Conservation (phyloP, 2,113 vertebrate species). For the Chamaea fasciata region DNA sequence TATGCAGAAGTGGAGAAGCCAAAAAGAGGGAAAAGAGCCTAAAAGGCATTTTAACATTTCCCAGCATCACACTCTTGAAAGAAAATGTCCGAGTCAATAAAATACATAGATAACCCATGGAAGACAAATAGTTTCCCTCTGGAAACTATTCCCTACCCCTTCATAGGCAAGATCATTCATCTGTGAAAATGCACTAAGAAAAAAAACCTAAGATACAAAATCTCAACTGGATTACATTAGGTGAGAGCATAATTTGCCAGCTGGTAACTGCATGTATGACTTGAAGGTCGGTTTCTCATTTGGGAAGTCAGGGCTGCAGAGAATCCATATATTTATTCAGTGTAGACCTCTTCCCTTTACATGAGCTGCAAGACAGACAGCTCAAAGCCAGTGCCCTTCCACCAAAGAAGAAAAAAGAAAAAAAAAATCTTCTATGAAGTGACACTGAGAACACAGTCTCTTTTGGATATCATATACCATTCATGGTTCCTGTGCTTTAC, state of each 20-base stretch:
- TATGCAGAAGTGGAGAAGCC: neutral
- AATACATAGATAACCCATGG: neutral
- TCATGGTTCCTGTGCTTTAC: neutral
- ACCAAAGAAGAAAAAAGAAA: neutral
- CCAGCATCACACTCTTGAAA: neutral
- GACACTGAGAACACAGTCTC: neutral
- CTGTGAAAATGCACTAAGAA: neutral
- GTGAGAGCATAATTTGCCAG: neutral
- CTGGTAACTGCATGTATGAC: neutral
- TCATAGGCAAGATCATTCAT: neutral
- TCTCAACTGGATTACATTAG: neutral
- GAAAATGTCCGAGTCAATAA: neutral
- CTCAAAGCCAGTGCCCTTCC: neutral
- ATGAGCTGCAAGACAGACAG: neutral
- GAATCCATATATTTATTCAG: neutral
- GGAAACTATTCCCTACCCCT: too few relatives aligned
- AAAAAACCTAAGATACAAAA: neutral
- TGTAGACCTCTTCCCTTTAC: neutral
- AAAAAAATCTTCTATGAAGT: neutral
- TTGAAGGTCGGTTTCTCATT: neutral
- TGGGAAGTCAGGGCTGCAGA: neutral
- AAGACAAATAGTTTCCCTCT: neutral
- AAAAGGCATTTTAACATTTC: conserved; percentile 2
- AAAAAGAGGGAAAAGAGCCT: neutral
- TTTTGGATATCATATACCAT: neutral